Conservation (phyloP, 2,888 invertebrate species). For the Aphelenchoides bicaudatus region DNA sequence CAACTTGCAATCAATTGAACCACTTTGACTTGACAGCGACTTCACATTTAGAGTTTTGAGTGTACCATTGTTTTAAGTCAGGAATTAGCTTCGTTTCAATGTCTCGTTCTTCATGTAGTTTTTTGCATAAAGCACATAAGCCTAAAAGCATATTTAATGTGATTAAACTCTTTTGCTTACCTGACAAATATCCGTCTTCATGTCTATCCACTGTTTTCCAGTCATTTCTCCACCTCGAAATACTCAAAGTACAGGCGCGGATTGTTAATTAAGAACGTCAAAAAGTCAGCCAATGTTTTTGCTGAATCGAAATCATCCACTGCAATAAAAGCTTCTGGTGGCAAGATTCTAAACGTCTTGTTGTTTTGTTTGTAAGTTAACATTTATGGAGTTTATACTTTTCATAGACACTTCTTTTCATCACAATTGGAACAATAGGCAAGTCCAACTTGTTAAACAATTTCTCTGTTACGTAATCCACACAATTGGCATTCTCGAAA, state of each 20-base stretch:
- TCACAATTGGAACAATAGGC: conserved; percentile 53
- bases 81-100: conserved; percentile 12
- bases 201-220: conserved; percentile 57
- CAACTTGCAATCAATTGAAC: conserved; percentile 2
- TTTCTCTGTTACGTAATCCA: conserved; percentile 58
- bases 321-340: conserved; percentile 52
- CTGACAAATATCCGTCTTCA: no score
- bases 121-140: conserved; percentile 29
- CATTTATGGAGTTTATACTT: no score
- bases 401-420: conserved; percentile 34
- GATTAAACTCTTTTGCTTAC: no score
- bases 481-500: conserved; percentile 54
- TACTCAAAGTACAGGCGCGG: conserved; percentile 45
- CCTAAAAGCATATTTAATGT: no score
- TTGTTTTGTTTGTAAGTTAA: no score
- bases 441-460: conserved; percentile 41
- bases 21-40: neutral
- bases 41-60: conserved; percentile 24
- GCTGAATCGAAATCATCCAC: conserved; percentile 52
- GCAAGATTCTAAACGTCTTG: conserved; percentile 41
- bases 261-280: conserved; percentile 32
- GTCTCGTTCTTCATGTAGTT: conserved; percentile 10
- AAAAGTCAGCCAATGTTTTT: conserved; percentile 47
- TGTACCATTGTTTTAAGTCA: conserved; percentile 43
- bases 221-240: conserved; percentile 50